phyloP scores from a whole-genome alignment of 2,797 vertebrate genomes.

The Salarias fasciatus region DNA sequence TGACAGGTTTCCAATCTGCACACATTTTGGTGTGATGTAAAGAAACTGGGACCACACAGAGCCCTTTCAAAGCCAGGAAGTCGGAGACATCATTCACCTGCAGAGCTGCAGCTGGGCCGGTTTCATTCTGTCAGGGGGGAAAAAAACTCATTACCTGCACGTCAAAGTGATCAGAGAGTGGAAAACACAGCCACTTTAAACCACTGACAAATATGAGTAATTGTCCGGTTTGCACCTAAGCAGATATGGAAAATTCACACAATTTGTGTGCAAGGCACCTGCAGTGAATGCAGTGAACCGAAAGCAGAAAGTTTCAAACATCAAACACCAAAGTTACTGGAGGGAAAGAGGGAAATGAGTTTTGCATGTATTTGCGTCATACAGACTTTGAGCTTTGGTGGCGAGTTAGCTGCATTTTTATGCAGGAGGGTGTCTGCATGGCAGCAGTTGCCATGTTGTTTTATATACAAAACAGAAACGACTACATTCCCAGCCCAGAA shows the following conservation, averaged over 20 bases:
- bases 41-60: conserved; percentile 80
- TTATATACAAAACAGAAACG: conserved; percentile 7
- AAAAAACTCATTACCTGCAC: conserved; percentile 66
- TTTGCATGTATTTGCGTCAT: conserved; percentile 22
- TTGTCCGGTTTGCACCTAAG: conserved; percentile 39
- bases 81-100: conserved; percentile 73
- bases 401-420: conserved; percentile 1
- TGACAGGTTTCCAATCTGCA: conserved; percentile 65
- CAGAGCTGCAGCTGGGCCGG: conserved; percentile 64
- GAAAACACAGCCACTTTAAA: conserved; percentile 57
- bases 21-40: conserved; percentile 74
- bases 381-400: conserved; percentile 12
- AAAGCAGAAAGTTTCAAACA: no score
- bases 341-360: not conserved
- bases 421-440: conserved; percentile 4
- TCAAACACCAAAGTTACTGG: not conserved
- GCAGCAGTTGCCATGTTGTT: conserved; percentile 26
- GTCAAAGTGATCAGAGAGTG: conserved; percentile 66
- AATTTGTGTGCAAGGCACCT: not conserved
- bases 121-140: conserved; percentile 80
- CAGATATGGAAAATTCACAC: not conserved
- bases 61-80: conserved; percentile 76
- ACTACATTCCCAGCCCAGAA: no score
- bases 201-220: conserved; percentile 35
- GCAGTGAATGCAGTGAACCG: conserved; percentile 4